Conservation (phyloP, 2,888 invertebrate species). For the Drosophila infuscata region DNA sequence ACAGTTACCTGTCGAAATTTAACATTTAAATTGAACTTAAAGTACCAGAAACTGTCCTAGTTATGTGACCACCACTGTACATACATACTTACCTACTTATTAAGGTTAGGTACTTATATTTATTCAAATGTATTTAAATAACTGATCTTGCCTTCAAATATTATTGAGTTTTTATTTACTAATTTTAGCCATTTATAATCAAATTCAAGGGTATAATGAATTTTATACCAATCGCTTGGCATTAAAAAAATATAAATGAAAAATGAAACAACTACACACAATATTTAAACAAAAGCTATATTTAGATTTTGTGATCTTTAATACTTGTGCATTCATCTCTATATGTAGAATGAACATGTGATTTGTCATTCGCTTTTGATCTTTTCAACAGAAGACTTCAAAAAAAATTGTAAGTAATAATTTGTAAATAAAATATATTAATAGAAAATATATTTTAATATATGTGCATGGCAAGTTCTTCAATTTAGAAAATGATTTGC, state of each 20-base stretch:
- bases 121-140: background rate
- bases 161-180: background rate
- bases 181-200: background rate
- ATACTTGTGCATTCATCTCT: slow-evolving; percentile 7
- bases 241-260: background rate
- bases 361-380: slow-evolving; percentile 22
- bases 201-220: background rate
- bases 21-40: background rate
- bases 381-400: slow-evolving; percentile 13
- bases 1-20: background rate
- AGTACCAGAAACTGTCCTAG: background rate
- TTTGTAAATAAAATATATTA: too few species aligned
- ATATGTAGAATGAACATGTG: slow-evolving; percentile 2
- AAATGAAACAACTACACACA: background rate
- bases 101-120: background rate
- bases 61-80: background rate
- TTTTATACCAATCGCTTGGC: background rate
- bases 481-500: slow-evolving; percentile 28
- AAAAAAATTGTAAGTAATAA: background rate
- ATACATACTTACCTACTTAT: background rate
- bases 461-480: background rate
- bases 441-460: background rate
- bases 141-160: background rate
- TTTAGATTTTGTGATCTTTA: slow-evolving; percentile 32
- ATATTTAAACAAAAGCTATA: slow-evolving; percentile 22